Percentiles rank a stretch among this genome's conserved stretches.
phyloP scores from a whole-genome alignment of 1,140 invertebrate genomes.

The Periplaneta americana region DNA sequence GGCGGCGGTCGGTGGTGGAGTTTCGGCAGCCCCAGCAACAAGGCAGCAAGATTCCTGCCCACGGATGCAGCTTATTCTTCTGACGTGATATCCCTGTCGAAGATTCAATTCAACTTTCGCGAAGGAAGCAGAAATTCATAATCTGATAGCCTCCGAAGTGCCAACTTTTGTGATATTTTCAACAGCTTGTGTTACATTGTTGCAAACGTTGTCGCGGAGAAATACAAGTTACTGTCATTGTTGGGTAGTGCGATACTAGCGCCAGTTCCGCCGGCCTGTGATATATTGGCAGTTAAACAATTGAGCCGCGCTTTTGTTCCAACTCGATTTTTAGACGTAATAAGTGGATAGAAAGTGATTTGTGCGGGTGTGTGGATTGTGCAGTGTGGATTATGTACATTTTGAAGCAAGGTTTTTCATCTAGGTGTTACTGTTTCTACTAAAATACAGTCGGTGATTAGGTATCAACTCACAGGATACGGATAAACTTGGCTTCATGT shows the following conservation, averaged over 20 bases:
- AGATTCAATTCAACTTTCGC: neutral
- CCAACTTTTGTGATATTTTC: neutral
- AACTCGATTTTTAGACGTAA: neutral
- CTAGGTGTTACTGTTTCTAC: neutral
- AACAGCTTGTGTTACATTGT: neutral
- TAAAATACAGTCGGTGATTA: neutral
- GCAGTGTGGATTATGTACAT: neutral
- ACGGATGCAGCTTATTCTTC: neutral
- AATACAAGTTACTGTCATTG: neutral
- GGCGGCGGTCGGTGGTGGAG: neutral
- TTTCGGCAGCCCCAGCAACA: neutral
- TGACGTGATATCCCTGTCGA: neutral
- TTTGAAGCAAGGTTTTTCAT: neutral
- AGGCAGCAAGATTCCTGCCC: neutral
- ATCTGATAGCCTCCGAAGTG: neutral
- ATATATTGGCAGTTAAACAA: neutral
- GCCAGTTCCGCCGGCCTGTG: neutral
- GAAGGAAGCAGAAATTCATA: neutral
- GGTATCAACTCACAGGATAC: neutral
- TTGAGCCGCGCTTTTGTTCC: neutral
- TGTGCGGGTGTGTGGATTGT: neutral
- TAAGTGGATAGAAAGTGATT: neutral
- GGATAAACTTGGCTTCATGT: neutral
- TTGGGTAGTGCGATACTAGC: neutral
- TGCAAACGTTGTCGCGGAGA: neutral